Conservation (phyloP, 1,140 invertebrate genomes). For the Varroa destructor region DNA sequence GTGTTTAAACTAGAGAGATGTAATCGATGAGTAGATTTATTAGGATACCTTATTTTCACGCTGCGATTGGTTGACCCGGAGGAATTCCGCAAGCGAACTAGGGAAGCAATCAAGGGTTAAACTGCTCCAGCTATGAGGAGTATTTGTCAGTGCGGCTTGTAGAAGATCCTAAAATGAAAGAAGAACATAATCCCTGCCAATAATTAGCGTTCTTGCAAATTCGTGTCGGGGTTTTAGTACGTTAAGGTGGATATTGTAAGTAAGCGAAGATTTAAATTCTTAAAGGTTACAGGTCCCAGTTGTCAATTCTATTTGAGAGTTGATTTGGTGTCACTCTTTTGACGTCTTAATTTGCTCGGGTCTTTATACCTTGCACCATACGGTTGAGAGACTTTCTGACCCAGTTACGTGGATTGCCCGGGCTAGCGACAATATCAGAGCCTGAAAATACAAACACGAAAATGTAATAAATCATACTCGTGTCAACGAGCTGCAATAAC, state of each 20-base stretch:
- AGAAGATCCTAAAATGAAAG: background rate
- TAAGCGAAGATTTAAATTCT: no score
- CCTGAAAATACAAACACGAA: slow-evolving; percentile 42
- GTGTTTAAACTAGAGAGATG: no score
- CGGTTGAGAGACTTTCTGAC: slow-evolving; percentile 52
- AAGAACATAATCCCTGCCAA: no score
- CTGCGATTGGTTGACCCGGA: slow-evolving; percentile 53
- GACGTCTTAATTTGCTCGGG: no score
- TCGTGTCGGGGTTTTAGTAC: no score
- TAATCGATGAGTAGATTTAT: background rate
- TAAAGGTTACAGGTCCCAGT: no score
- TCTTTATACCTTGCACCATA: slow-evolving; percentile 57
- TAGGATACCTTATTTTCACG: slow-evolving; percentile 71
- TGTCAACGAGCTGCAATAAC: no score
- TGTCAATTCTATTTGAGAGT: no score
- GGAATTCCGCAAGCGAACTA: slow-evolving; percentile 70
- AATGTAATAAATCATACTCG: no score
- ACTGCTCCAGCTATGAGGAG: slow-evolving; percentile 81
- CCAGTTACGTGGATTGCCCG: slow-evolving; percentile 80
- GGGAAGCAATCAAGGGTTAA: slow-evolving; percentile 85
- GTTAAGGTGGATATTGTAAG: no score
- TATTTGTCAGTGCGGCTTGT: slow-evolving; percentile 64
- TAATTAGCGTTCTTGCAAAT: no score
- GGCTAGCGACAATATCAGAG: slow-evolving; percentile 78
- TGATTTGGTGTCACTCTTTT: no score